These are phyloP conservation scores for Ptyas mucosa DNA, from an alignment of 2,113 vertebrate species.

Conservation along the genomic window DNA sequence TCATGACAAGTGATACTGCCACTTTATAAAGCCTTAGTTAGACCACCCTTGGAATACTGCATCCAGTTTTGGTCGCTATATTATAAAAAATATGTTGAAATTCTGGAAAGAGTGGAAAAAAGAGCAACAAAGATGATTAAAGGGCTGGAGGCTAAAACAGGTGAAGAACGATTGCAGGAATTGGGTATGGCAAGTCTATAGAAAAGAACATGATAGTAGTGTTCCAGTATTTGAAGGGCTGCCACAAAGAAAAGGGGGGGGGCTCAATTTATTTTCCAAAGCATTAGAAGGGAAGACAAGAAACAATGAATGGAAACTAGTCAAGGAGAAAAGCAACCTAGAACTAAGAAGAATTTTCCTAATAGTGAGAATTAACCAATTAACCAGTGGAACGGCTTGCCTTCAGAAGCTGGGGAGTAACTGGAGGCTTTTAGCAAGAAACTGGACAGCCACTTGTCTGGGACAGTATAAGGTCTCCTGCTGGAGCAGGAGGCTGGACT, in stretches of 20 bases:
- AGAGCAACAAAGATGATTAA: too few species aligned
- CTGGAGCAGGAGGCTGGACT: background rate
- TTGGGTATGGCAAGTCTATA: too few species aligned
- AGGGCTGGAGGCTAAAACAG: too few species aligned
- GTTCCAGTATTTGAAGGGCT: too few species aligned
- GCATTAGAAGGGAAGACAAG: background rate
- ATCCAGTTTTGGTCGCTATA: too few species aligned
- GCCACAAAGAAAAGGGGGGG: background rate
- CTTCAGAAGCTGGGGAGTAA: background rate
- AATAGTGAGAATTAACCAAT: background rate
- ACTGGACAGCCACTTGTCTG: background rate
- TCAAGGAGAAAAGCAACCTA: background rate
- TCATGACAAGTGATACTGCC: too few species aligned
- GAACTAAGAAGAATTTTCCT: background rate
- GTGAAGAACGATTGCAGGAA: too few species aligned
- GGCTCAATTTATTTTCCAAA: background rate
- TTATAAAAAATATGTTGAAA: too few species aligned
- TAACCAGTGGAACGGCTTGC: background rate
- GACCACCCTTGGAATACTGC: too few species aligned
- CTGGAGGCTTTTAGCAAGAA: background rate
- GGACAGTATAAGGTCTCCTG: background rate
- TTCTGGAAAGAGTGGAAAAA: too few species aligned
- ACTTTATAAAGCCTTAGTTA: too few species aligned
- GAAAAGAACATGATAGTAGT: too few species aligned
- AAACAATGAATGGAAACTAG: background rate